A percentile compares a stretch with the other conserved stretches of the same genome.
phyloP scores from a whole-genome alignment of 2,888 invertebrate species.

The Cephus runcator region DNA sequence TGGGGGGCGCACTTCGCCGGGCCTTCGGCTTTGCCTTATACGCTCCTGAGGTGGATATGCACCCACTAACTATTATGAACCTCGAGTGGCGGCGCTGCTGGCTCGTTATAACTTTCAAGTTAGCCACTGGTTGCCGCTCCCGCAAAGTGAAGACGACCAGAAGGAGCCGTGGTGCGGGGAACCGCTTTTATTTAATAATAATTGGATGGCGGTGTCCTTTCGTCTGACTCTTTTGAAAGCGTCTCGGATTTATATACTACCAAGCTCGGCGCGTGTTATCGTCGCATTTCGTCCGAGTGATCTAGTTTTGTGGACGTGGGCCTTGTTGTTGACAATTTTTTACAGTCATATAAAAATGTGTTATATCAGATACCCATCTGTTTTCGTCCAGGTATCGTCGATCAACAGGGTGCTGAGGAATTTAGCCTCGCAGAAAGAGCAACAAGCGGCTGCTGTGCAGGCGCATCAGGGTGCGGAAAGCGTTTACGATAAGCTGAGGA shows the following conservation, averaged over 20 bases:
- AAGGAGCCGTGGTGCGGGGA: constrained; percentile 41
- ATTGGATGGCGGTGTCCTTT: constrained; percentile 63
- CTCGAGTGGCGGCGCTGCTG: constrained; percentile 24
- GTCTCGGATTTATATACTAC: constrained; percentile 5
- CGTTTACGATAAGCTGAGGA: constrained; percentile 93
- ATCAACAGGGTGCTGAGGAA: constrained; percentile 98
- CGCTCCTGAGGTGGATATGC: background rate
- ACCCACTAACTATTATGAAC: constrained; percentile 15
- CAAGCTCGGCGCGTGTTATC: too few species aligned
- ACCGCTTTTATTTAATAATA: constrained; percentile 60
- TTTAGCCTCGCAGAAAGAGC: constrained; percentile 96
- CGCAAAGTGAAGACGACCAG: constrained; percentile 49
- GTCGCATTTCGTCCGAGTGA: too few species aligned
- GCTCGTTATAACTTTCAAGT: constrained; percentile 57
- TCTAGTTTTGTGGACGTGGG: too few species aligned
- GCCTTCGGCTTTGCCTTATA: background rate
- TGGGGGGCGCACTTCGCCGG: background rate
- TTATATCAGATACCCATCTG: constrained; percentile 2
- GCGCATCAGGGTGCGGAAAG: constrained; percentile 76
- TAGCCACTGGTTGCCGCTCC: constrained; percentile 46
- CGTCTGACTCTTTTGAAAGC: constrained; percentile 46
- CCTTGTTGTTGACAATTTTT: too few species aligned
- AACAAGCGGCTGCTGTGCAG: constrained; percentile 80
- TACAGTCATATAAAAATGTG: too few species aligned
- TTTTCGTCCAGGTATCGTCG: constrained; percentile 86